These are phyloP conservation scores for Alces alces DNA, from an alignment of 2,113 vertebrate genomes.

Conservation along the genomic window DNA sequence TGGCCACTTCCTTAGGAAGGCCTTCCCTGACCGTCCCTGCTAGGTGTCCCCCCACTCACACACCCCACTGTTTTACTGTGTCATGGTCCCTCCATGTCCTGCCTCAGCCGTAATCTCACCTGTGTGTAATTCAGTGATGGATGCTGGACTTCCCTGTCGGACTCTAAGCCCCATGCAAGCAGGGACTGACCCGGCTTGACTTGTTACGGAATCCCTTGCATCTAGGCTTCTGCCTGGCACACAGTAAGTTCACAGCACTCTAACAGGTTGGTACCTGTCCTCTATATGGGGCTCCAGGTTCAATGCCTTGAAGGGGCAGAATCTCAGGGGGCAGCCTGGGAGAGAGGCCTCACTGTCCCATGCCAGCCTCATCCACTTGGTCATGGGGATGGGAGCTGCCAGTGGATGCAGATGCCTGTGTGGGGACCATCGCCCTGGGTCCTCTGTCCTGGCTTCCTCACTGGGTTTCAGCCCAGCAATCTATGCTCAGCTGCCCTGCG, in stretches of 20 bases:
- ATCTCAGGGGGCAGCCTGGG: background rate
- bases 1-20: background rate
- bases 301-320: background rate
- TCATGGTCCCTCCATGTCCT: fast-evolving
- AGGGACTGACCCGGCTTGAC: background rate
- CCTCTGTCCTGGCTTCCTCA: background rate
- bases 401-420: fast-evolving
- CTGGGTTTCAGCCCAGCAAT: background rate
- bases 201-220: background rate
- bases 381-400: fast-evolving
- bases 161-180: background rate
- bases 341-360: background rate
- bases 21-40: background rate
- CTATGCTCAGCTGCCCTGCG: background rate
- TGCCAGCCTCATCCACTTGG: background rate
- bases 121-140: background rate
- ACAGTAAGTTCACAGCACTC: background rate
- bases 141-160: fast-evolving
- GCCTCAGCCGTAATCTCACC: background rate
- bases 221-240: background rate
- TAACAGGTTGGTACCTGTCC: fast-evolving
- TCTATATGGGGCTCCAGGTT: background rate
- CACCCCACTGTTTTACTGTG: fast-evolving
- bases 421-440: fast-evolving
- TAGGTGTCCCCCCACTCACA: background rate